These are phyloP conservation scores for Salticus scenicus DNA, from an alignment of 2,888 invertebrate species.

Conservation along the genomic window DNA sequence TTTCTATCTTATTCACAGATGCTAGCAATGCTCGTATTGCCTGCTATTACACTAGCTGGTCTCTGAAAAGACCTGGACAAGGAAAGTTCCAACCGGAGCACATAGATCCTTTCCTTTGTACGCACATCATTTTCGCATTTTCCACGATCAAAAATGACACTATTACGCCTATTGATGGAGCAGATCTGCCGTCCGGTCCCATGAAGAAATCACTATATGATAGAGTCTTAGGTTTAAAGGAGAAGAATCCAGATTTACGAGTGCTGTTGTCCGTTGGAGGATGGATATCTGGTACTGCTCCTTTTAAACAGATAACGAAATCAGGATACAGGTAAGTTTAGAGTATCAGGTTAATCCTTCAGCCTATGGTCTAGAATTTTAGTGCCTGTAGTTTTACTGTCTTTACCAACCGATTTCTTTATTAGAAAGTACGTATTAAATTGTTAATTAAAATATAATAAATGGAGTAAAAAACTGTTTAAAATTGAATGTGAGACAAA, in stretches of 20 bases:
- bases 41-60: slow-evolving; percentile 98
- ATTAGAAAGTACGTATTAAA: too few relatives aligned
- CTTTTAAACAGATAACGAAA: slow-evolving; percentile 88
- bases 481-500: too few relatives aligned
- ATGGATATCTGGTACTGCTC: slow-evolving; percentile 96
- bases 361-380: too few relatives aligned
- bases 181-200: slow-evolving; percentile 80
- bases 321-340: slow-evolving; percentile 75
- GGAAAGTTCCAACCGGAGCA: slow-evolving; percentile 93
- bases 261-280: slow-evolving; percentile 84
- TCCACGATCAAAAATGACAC: slow-evolving; percentile 91
- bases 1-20: slow-evolving; percentile 16
- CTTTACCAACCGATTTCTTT: too few relatives aligned
- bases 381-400: too few relatives aligned
- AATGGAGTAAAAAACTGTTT: too few relatives aligned
- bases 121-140: slow-evolving; percentile 96
- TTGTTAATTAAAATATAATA: too few relatives aligned
- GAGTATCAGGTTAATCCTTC: too few relatives aligned
- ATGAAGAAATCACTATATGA: slow-evolving; percentile 79
- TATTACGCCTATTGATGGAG: slow-evolving; percentile 83
- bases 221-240: slow-evolving; percentile 87
- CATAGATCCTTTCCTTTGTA: slow-evolving; percentile 91
- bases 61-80: slow-evolving; percentile 89
- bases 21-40: slow-evolving; percentile 86
- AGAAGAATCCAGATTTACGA: slow-evolving; percentile 91